Evolutionary conservation across 2,113 vertebrate species (phyloP), one percentile per base, ranked within the genome.

Genomic region (Gymnarchus niloticus): DNA sequence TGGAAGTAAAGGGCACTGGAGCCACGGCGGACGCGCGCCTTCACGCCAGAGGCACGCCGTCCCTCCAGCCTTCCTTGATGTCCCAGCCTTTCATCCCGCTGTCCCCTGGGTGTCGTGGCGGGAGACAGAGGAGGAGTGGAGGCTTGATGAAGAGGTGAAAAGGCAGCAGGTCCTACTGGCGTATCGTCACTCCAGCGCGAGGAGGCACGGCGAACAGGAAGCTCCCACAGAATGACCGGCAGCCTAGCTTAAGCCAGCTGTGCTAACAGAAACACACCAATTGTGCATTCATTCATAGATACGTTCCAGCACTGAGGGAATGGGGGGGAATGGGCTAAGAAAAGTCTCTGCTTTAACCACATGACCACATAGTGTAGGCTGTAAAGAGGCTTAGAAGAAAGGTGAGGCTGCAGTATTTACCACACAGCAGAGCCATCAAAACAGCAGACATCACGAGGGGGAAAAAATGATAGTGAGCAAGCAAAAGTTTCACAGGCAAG

Each of bases 21-120:
- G 10, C 3, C 49, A 6, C 10, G 28, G 23, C 69, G 12, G 51
- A 6, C 54, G 37, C 33, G 41, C n/a, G 69, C 44, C 54, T 41
- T 59, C 17, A 59, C 77, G 46, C 78, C 81, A 77, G 80, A 76
- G 78, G 65, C 46, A n/a, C 23, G 8, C n/a, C 33, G 76, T 33
- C 28, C 85, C 61, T 87, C 85, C 87, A 48, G 48, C 54, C 83
- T 81, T 76, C 56, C 49, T 33, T 89, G 89, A 88, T 89, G 88
- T 81, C 56, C 86, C 90, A 83, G 90, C 87, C 87, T 89, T 90
- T 90, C 89, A 88, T 86, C 80, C 84, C 80, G 7, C 25, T 37
- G 69, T 78, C 52, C 82, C 54, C 52, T 17, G 54, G 84, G 84
- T 84, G 52, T 78, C 52, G 19, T 52, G 19, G 54, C 76, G 46